phyloP scores from a whole-genome alignment of 2,113 vertebrate genomes.

The Nipponia nippon region DNA sequence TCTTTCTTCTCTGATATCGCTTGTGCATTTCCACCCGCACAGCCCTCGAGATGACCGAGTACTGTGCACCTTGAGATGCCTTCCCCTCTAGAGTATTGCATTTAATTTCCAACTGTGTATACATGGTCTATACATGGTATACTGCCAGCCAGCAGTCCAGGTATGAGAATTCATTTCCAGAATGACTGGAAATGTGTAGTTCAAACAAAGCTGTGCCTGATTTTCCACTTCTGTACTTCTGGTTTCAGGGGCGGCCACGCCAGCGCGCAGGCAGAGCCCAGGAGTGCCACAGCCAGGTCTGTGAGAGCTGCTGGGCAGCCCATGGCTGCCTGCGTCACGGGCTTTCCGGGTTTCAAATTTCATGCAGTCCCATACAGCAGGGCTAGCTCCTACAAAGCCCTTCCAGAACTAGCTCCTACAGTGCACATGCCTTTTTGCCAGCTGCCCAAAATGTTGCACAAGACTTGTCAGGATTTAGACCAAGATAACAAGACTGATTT shows the following conservation, averaged over 20 bases:
- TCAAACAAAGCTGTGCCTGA: background rate
- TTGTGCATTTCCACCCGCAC: background rate
- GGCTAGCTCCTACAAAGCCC: background rate
- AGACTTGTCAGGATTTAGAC: background rate
- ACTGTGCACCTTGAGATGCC: background rate
- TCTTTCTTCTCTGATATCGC: background rate
- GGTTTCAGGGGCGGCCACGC: background rate
- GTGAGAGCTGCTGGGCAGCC: background rate
- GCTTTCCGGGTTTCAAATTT: background rate
- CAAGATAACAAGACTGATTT: background rate
- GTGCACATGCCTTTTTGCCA: background rate
- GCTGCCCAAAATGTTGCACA: background rate
- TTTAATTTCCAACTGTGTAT: background rate
- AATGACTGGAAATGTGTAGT: background rate
- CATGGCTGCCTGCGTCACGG: fast-evolving
- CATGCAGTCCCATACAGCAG: background rate
- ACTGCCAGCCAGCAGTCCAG: background rate
- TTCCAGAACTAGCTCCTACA: background rate
- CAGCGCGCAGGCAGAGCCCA: background rate
- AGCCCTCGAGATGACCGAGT: fast-evolving
- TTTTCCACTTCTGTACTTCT: background rate
- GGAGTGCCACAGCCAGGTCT: background rate
- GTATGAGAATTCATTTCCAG: background rate
- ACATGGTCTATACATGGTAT: background rate
- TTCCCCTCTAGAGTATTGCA: background rate